Conservation (phyloP, 2,113 vertebrate species). For the Burhinus oedicnemus region DNA sequence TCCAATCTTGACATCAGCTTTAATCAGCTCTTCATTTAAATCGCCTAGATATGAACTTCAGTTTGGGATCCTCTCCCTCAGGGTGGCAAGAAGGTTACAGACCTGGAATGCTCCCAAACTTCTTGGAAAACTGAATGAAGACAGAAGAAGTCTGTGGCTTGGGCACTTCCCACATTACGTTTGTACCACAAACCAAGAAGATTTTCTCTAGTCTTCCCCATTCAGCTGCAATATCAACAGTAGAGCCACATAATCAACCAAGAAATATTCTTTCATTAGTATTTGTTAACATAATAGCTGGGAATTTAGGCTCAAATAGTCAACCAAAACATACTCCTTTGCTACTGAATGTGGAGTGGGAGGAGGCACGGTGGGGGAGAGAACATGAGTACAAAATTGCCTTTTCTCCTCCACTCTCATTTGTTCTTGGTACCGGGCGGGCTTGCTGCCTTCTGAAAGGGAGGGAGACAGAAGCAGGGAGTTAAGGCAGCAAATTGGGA, state of each 20-base stretch:
- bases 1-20: neutral
- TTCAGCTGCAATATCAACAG: neutral
- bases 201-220: neutral
- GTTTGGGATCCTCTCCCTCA: neutral
- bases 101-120: neutral
- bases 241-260: neutral
- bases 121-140: neutral
- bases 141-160: neutral
- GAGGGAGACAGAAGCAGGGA: neutral
- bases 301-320: neutral
- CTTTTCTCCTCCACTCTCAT: neutral
- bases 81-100: neutral
- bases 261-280: neutral
- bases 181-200: neutral
- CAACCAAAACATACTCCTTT: slow-evolving; percentile 10
- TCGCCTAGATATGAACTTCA: neutral
- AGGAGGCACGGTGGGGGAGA: neutral
- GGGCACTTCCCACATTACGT: neutral
- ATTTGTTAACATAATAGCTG: neutral
- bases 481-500: neutral
- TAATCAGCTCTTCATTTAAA: neutral
- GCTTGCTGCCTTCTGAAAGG: neutral
- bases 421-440: neutral
- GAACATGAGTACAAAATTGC: neutral
- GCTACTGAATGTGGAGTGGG: neutral